These are phyloP conservation scores for Pelusios castaneus DNA, from an alignment of 2,113 vertebrate species.

Conservation along the genomic window DNA sequence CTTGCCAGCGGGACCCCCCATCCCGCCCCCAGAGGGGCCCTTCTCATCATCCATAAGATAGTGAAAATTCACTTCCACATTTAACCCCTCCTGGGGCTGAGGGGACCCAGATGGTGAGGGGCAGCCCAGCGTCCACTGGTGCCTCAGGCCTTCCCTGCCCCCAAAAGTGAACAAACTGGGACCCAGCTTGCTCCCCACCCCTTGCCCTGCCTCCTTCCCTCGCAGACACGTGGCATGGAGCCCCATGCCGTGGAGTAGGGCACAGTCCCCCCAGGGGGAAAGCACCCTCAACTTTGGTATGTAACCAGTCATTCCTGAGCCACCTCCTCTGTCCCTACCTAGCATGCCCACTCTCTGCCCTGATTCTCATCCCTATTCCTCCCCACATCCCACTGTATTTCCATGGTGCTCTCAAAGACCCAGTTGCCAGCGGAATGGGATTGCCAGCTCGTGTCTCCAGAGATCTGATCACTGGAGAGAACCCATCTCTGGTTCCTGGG, in stretches of 20 bases:
- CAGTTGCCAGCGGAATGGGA: background rate
- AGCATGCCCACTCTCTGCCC: background rate
- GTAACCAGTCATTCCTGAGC: background rate
- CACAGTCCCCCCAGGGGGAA: background rate
- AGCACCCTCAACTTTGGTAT: background rate
- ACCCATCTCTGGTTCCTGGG: background rate
- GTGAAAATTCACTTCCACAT: background rate
- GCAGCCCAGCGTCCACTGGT: background rate
- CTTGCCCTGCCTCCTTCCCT: background rate
- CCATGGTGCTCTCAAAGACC: conserved; percentile 34
- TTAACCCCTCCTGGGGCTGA: background rate
- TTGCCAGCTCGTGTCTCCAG: background rate
- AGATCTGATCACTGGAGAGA: background rate
- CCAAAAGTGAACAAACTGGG: conserved; percentile 41
- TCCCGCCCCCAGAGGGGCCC: background rate
- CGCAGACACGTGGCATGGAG: background rate
- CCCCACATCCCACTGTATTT: background rate
- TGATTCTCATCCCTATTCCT: background rate
- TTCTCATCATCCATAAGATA: background rate
- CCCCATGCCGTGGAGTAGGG: background rate
- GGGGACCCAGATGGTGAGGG: background rate
- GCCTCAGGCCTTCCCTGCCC: conserved; percentile 11
- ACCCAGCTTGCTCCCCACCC: background rate
- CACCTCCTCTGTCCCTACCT: background rate
- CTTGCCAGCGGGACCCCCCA: background rate